These are phyloP conservation scores for Armadillidium nasatum DNA, from an alignment of 1,140 invertebrate species.

Conservation along the genomic window DNA sequence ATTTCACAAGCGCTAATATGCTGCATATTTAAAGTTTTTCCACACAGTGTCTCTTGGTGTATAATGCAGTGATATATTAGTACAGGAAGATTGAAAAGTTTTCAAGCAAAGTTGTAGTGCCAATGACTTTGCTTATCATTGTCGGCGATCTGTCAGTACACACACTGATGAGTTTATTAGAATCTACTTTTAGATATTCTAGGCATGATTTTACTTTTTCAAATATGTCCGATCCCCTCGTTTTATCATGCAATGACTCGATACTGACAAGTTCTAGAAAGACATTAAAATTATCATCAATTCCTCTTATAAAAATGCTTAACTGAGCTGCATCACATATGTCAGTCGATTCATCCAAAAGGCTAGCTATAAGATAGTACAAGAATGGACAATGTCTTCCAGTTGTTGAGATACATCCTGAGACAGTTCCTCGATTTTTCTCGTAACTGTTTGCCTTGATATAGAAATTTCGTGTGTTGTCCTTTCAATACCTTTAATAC, in stretches of 20 bases:
- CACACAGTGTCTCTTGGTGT: slow-evolving; percentile 29
- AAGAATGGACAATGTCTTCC: slow-evolving; percentile 21
- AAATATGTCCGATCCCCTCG: slow-evolving; percentile 30
- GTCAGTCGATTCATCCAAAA: slow-evolving; percentile 29
- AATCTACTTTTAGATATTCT: slow-evolving; percentile 25
- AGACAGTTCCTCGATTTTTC: slow-evolving; percentile 24
- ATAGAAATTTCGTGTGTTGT: slow-evolving; percentile 11
- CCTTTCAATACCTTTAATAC: slow-evolving; percentile 23
- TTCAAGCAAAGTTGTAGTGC: slow-evolving; percentile 27
- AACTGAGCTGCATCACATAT: slow-evolving; percentile 25
- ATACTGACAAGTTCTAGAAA: slow-evolving; percentile 29
- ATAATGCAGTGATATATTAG: slow-evolving; percentile 33
- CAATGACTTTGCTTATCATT: slow-evolving; percentile 21
- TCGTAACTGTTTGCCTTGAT: slow-evolving; percentile 22
- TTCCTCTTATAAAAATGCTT: slow-evolving; percentile 30
- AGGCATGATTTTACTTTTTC: slow-evolving; percentile 6
- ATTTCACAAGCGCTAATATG: slow-evolving; percentile 28
- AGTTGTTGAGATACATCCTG: slow-evolving; percentile 20
- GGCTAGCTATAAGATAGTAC: slow-evolving; percentile 25
- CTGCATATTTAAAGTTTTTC: slow-evolving; percentile 29
- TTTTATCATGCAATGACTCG: slow-evolving; percentile 14
- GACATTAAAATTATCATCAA: slow-evolving; percentile 28
- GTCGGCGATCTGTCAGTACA: slow-evolving; percentile 19
- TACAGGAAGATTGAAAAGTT: slow-evolving; percentile 23
- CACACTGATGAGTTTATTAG: slow-evolving; percentile 26